Evolutionary conservation across 2,888 invertebrate species (phyloP).

Genomic region (Spicauda simplicius): DNA sequence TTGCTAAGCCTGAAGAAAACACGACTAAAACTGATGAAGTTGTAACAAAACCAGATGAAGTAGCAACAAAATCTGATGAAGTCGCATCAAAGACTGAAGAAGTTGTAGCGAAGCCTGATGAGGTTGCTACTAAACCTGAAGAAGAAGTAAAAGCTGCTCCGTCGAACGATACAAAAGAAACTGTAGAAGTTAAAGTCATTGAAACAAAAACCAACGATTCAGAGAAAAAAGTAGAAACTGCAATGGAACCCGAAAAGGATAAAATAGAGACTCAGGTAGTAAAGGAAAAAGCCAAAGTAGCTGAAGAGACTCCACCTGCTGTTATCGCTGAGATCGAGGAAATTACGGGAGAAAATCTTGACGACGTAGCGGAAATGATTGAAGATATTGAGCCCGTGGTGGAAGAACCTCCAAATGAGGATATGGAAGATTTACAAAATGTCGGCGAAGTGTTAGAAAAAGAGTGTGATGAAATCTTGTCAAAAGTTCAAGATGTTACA

Average conservation of each 20-base stretch:
- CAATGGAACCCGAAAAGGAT: conserved; percentile 49
- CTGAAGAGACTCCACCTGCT: conserved; percentile 54
- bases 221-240: background rate
- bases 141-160: conserved; percentile 27
- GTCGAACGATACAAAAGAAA: background rate
- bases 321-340: conserved; percentile 68
- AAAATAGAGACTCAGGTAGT: conserved; percentile 46
- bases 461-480: conserved; percentile 78
- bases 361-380: conserved; percentile 62
- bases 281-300: conserved; percentile 44
- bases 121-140: conserved; percentile 34
- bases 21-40: conserved; percentile 17
- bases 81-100: conserved; percentile 35
- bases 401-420: conserved; percentile 66
- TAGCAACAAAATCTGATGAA: background rate
- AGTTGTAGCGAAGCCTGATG: conserved; percentile 12
- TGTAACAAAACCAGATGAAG: conserved; percentile 1
- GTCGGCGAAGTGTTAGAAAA: conserved; percentile 75
- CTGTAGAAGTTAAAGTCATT: background rate
- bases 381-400: conserved; percentile 68
- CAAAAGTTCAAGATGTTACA: conserved; percentile 77
- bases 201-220: background rate
- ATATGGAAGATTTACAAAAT: conserved; percentile 70
- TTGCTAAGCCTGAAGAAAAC: conserved; percentile 14
- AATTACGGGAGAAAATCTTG: conserved; percentile 58